These are phyloP conservation scores for Drymodes brunneopygia DNA, from an alignment of 2,113 vertebrate species.

Conservation along the genomic window DNA sequence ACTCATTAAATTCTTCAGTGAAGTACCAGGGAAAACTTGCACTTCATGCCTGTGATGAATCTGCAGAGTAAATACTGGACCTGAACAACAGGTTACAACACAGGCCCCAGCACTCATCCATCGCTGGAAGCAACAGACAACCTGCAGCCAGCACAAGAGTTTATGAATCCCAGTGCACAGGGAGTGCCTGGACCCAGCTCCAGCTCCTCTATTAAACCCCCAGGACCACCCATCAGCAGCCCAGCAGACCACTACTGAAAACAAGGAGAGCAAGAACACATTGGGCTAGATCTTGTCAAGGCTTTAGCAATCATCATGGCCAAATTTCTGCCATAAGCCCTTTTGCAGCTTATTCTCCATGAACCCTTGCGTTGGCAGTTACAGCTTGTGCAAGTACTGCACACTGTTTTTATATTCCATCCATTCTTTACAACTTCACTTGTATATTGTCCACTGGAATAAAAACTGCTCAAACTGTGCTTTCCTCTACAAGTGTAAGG, in stretches of 20 bases:
- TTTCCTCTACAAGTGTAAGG: not conserved
- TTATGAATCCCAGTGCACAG: not conserved
- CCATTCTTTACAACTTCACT: not conserved
- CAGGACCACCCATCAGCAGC: not conserved
- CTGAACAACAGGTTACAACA: not conserved
- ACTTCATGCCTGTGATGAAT: not conserved
- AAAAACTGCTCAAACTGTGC: not conserved
- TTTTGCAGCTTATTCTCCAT: not conserved
- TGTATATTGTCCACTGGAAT: not conserved
- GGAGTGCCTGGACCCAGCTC: not conserved
- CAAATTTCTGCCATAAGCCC: not conserved
- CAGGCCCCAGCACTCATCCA: not conserved
- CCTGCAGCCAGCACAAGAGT: not conserved
- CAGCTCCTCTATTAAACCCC: not conserved
- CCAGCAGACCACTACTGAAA: not conserved
- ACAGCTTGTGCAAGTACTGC: not conserved
- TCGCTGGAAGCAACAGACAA: not conserved
- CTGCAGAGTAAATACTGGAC: not conserved
- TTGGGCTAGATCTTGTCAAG: not conserved
- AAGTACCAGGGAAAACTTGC: not conserved
- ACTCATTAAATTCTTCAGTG: not conserved
- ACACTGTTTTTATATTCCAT: not conserved
- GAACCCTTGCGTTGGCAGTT: rapidly evolving
- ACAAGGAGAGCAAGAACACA: not conserved
- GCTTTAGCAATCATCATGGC: not conserved